phyloP scores from a whole-genome alignment of 2,113 vertebrate species.

The Aegypius monachus region DNA sequence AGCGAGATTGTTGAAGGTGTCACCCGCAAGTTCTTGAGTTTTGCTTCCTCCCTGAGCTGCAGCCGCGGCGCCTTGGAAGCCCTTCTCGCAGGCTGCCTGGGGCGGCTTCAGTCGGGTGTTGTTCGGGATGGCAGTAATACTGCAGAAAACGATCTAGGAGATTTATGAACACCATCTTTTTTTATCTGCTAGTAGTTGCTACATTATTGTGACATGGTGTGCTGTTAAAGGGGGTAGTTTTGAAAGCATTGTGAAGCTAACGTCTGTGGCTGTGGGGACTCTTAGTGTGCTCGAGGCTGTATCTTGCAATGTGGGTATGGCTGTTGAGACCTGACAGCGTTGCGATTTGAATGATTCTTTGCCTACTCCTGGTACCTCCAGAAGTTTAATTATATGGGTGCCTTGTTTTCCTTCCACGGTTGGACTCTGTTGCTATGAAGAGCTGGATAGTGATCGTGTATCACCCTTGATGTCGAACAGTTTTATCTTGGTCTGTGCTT shows the following conservation, averaged over 20 bases:
- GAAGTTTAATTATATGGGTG: background rate
- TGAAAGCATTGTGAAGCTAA: background rate
- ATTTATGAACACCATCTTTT: background rate
- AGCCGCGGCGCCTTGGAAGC: background rate
- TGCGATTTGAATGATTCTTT: background rate
- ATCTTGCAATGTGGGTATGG: background rate
- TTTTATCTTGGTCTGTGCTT: background rate
- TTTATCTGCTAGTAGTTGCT: background rate
- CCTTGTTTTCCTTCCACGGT: background rate
- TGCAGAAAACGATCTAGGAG: background rate
- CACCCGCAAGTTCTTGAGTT: background rate
- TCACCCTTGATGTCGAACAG: background rate
- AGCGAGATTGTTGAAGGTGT: background rate
- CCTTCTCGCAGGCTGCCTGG: background rate
- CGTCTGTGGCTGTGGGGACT: rapidly evolving
- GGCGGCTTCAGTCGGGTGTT: background rate
- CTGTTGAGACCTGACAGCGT: background rate
- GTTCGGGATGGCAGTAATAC: background rate
- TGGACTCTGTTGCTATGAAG: background rate
- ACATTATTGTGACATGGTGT: rapidly evolving
- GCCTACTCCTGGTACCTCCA: background rate
- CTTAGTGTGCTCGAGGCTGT: background rate
- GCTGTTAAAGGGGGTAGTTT: background rate
- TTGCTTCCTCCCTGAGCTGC: background rate
- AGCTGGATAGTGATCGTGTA: rapidly evolving